Base-by-base conservation (phyloP, 2,888 invertebrate species). In the Cetonia aurata region DNA sequence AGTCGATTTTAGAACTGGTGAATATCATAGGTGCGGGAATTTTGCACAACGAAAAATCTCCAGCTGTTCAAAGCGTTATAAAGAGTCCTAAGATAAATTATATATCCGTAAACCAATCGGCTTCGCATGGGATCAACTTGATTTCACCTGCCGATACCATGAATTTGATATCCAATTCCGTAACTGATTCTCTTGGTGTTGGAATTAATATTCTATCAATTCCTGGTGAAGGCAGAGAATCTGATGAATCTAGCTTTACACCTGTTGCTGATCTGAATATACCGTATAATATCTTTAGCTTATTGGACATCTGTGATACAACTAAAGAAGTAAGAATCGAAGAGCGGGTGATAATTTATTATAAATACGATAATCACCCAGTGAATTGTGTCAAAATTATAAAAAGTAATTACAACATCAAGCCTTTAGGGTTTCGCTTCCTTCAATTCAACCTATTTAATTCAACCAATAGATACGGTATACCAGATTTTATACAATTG, bases 351-450 rank as follows among this genome's bases (percentile, higher is more conserved):
- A 84, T 99, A 0, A 82, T 99, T 17, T 99, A 98, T 82, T 98
- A 97, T 85, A 99, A 98, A 83, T 99, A 99, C 80, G 96, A 97
- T 80, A 97, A 97, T 77, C 92, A 93, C 82, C 96, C 98, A 0
- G 95, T 98, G 0, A 99, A 98, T 82, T 99, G 99, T 81, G 95
- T 99, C 0, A 99, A 99, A 85, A 96, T 98, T 76, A 97, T 99
- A 82, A 92, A 93, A 69, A 94, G 96, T 72, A 91, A 91, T 71
- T 94, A 91, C 80, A 89, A 92, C 73, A 91, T 94, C 0, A 97
- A 97, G 81, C 93, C 93, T 12, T 90, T 98, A 78, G 97, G 96
- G 8, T 93, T 98, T 79, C 88, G 98, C 72, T 86, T 98, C 55
- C 86, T 98, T 25, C 97, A 98, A 79, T 94, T 95, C 75, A 96